Evolutionary conservation across 1,140 invertebrate species (phyloP).

Genomic region (Bacillus rossius): DNA sequence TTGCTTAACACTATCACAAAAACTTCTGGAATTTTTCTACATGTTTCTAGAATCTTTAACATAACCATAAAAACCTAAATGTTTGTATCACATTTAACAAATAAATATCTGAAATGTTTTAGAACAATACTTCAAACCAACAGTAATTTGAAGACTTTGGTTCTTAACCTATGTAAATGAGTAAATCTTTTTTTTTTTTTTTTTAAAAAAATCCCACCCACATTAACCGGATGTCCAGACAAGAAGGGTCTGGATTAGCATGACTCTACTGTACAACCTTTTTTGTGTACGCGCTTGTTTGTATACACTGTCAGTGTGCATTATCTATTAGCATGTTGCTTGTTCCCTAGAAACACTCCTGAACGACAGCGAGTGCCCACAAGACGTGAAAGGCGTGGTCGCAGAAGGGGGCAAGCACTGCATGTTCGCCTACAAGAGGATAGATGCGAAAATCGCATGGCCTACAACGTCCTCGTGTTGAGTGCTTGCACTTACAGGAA

Average conservation of each 20-base stretch:
- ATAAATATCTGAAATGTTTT: too few relatives aligned
- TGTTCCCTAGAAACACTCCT: slow-evolving; percentile 78
- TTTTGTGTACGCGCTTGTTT: too few relatives aligned
- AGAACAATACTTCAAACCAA: too few relatives aligned
- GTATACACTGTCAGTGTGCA: too few relatives aligned
- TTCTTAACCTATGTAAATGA: background rate
- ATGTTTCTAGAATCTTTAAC: too few relatives aligned
- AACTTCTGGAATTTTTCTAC: too few relatives aligned
- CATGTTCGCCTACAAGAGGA: slow-evolving; percentile 90
- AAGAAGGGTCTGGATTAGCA: too few relatives aligned
- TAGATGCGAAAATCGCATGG: slow-evolving; percentile 96
- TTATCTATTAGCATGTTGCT: slow-evolving; percentile 25
- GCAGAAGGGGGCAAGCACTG: slow-evolving; percentile 68
- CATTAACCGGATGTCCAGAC: background rate
- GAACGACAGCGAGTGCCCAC: slow-evolving; percentile 83
- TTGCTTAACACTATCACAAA: too few relatives aligned
- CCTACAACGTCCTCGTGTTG: slow-evolving; percentile 54
- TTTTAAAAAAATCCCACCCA: background rate
- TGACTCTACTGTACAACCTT: too few relatives aligned
- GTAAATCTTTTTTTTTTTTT: background rate
- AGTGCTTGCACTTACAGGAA: background rate
- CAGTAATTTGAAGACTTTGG: too few relatives aligned
- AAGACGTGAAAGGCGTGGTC: slow-evolving; percentile 65
- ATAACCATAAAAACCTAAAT: too few relatives aligned
- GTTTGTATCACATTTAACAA: too few relatives aligned